Evolutionary conservation across 2,888 invertebrate genomes (phyloP), one percentile per base, ranked within the genome.

Genomic region (Laspeyria flexula): DNA sequence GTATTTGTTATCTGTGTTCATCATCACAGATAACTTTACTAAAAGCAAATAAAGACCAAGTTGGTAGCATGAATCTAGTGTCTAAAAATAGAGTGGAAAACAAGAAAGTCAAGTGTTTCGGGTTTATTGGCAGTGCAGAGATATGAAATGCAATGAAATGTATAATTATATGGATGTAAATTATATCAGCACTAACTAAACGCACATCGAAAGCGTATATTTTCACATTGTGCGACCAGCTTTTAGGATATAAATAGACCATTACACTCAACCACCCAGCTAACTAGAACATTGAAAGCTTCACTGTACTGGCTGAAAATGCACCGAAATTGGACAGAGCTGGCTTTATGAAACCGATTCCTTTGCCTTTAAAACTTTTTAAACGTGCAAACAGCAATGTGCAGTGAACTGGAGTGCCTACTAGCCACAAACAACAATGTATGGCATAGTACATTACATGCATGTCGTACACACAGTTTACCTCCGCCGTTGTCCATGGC

Each of bases 401-500:
- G 78, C 74, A 73, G 83, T 84, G 85, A 83, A 76, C 80, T 79
- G 78, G 73, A 73, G 83, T 84, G 85, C 77, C 77, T 75, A 65
- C 60, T 72, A 69, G 72, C 68, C 71, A 74, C 64, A 60, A 74
- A 73, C 73, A 73, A 64, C 61, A 74, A 72, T 60, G 58, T 69
- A 69, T 66, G 74, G 73, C 77, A 74, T 74, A 71, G 54, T 69
- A 74, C 90, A 71, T 55, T 69, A 74, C 90, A 90, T 90, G 87
- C 90, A 88, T 71, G 75, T 80, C 71, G 78, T 81, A 61, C 77
- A 77, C 81, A 73, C 77, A 77, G 80, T 81, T 90, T 91, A 91
- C 91, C 91, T 90, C 90, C 90, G 84, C 79, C 83, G 86, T 79
- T 76, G 84, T 91, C 91, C 91, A 91, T 91, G 79, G 86, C 88